Percentiles rank a stretch among this genome's conserved stretches.
Conservation (phyloP, 2,888 invertebrate species). For the Caenorhabditis sulstoni region DNA sequence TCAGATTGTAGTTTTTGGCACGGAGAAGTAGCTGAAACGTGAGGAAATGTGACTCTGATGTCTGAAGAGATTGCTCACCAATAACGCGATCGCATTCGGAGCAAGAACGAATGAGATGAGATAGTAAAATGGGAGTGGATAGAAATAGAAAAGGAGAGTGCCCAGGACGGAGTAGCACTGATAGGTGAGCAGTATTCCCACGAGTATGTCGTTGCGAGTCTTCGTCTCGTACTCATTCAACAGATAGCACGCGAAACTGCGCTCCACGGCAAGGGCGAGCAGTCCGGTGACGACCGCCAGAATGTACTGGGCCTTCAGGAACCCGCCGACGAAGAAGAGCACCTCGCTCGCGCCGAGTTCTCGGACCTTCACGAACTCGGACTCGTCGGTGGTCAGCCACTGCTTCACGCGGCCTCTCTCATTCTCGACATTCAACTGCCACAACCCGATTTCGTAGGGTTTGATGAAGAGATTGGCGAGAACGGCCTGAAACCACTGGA, state of each 20-base stretch:
- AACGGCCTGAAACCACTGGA: conserved; percentile 26
- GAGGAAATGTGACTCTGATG: not conserved
- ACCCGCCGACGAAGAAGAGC: conserved; percentile 28
- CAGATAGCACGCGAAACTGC: conserved; percentile 34
- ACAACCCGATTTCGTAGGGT: conserved; percentile 21
- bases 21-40: conserved; percentile 24
- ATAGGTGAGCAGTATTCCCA: not conserved
- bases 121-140: conserved; percentile 2
- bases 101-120: conserved; percentile 15
- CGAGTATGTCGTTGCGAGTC: not conserved
- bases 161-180: not conserved
- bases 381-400: no score
- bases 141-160: conserved; percentile 7
- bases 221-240: conserved; percentile 26
- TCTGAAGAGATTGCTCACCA: not conserved
- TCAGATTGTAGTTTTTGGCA: conserved; percentile 16
- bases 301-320: conserved; percentile 24
- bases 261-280: conserved; percentile 12
- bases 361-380: no score
- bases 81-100: conserved; percentile 16
- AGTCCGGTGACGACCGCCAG: conserved; percentile 2
- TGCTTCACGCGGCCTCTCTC: no score
- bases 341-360: not conserved
- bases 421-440: not conserved
- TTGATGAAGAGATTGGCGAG: conserved; percentile 14